Percentiles rank a stretch among this genome's conserved stretches.
These are phyloP conservation scores for Littorina saxatilis DNA, from an alignment of 1,140 invertebrate genomes.

Conservation along the genomic window DNA sequence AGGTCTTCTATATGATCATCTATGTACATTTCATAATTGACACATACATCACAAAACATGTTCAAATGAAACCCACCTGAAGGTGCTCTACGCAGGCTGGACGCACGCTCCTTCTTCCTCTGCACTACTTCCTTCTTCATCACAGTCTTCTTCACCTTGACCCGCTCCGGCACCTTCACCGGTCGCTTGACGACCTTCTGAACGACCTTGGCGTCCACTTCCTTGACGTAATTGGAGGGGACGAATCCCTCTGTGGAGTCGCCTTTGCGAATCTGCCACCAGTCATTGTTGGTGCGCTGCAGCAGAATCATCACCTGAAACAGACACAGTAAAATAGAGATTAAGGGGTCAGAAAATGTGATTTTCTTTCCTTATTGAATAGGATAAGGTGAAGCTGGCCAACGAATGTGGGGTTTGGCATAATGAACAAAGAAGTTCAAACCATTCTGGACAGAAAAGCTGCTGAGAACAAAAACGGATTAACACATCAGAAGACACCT, in stretches of 20 bases:
- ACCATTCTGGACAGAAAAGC: too few relatives aligned
- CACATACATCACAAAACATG: too few relatives aligned
- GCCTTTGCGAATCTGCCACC: slow-evolving; percentile 97
- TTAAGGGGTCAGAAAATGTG: too few relatives aligned
- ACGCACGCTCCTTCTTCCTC: slow-evolving; percentile 61
- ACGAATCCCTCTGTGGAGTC: slow-evolving; percentile 97
- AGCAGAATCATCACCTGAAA: slow-evolving; percentile 89
- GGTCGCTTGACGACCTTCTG: slow-evolving; percentile 89
- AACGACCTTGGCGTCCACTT: slow-evolving; percentile 91
- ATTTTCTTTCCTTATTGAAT: too few relatives aligned
- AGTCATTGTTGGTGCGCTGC: slow-evolving; percentile 96
- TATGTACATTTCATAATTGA: too few relatives aligned
- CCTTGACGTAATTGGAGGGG: slow-evolving; percentile 96
- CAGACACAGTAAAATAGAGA: slow-evolving; percentile 16
- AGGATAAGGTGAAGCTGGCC: too few relatives aligned
- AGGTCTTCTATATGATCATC: too few relatives aligned
- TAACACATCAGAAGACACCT: too few relatives aligned
- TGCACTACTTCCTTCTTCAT: slow-evolving; percentile 81
- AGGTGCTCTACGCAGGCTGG: slow-evolving; percentile 68
- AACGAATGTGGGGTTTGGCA: too few relatives aligned
- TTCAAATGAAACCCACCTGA: slow-evolving; percentile 71
- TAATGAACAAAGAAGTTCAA: too few relatives aligned
- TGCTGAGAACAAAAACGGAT: too few relatives aligned
- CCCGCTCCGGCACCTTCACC: slow-evolving; percentile 88
- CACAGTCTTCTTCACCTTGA: slow-evolving; percentile 92